Evolutionary conservation across 2,113 vertebrate species (phyloP).

Genomic region (Eonycteris spelaea): DNA sequence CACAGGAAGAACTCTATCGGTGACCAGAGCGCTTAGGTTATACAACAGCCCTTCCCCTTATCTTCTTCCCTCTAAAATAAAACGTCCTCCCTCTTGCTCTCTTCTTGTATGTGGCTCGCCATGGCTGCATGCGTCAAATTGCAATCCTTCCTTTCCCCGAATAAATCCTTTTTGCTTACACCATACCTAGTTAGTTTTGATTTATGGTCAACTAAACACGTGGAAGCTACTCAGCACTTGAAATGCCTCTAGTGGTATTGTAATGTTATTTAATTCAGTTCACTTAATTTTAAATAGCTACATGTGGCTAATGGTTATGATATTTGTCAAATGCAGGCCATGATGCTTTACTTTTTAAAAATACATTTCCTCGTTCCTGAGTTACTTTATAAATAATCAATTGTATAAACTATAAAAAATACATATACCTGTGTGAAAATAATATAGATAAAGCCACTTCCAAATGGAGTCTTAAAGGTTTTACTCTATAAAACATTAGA

Average conservation of each 20-base stretch:
- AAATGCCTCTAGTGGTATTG: not conserved
- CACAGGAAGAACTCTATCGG: too few relatives aligned
- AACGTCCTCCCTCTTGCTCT: too few relatives aligned
- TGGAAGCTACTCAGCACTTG: not conserved
- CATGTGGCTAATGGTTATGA: not conserved
- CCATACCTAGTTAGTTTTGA: too few relatives aligned
- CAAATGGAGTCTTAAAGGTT: not conserved
- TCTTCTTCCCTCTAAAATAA: too few relatives aligned
- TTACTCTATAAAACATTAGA: too few relatives aligned
- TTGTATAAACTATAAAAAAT: not conserved
- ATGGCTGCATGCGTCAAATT: too few relatives aligned
- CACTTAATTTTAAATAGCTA: not conserved
- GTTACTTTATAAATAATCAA: not conserved
- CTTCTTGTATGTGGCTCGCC: too few relatives aligned
- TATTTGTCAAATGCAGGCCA: not conserved
- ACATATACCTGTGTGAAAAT: not conserved
- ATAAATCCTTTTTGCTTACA: too few relatives aligned
- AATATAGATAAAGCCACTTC: not conserved
- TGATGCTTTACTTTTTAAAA: not conserved
- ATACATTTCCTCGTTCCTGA: not conserved
- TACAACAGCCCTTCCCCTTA: too few relatives aligned
- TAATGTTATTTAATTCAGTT: not conserved
- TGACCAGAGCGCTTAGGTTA: too few relatives aligned
- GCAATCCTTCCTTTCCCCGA: too few relatives aligned
- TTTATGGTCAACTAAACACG: too few relatives aligned